These are phyloP conservation scores for Neocrepidodera transversa DNA, from an alignment of 2,888 invertebrate species.

Conservation along the genomic window DNA sequence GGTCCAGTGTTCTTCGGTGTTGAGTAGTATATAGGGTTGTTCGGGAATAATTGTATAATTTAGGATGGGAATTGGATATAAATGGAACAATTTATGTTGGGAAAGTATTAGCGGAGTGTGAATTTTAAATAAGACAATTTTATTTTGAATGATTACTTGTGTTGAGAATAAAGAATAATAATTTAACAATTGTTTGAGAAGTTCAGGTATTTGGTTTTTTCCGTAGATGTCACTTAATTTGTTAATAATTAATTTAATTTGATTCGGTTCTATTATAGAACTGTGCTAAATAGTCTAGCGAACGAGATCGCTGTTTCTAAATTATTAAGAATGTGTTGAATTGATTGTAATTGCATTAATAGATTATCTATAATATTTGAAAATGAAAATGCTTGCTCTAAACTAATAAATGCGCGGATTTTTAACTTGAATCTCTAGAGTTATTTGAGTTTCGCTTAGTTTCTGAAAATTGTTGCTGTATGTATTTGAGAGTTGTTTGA, in stretches of 20 bases:
- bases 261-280: conserved; percentile 8
- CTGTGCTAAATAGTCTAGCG: not conserved
- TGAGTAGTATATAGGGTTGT: conserved; percentile 15
- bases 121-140: conserved; percentile 17
- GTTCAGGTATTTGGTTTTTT: not conserved
- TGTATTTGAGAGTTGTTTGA: not conserved
- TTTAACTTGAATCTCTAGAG: not conserved
- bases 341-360: conserved; percentile 1
- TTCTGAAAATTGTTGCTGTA: conserved; percentile 12
- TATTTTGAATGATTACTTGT: conserved; percentile 9
- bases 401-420: not conserved
- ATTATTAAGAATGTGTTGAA: not conserved
- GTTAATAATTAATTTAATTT: not conserved
- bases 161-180: not conserved
- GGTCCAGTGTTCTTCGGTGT: conserved; percentile 7
- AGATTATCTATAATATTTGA: not conserved
- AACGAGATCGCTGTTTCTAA: not conserved
- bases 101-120: conserved; percentile 7
- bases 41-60: not conserved
- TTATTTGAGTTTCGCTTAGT: conserved; percentile 15
- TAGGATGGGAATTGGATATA: conserved; percentile 15
- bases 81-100: conserved; percentile 12
- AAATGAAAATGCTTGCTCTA: conserved; percentile 1
- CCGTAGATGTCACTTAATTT: not conserved
- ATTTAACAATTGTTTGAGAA: not conserved